phyloP scores from a whole-genome alignment of 2,888 invertebrate genomes.

The Buathra laborator region DNA sequence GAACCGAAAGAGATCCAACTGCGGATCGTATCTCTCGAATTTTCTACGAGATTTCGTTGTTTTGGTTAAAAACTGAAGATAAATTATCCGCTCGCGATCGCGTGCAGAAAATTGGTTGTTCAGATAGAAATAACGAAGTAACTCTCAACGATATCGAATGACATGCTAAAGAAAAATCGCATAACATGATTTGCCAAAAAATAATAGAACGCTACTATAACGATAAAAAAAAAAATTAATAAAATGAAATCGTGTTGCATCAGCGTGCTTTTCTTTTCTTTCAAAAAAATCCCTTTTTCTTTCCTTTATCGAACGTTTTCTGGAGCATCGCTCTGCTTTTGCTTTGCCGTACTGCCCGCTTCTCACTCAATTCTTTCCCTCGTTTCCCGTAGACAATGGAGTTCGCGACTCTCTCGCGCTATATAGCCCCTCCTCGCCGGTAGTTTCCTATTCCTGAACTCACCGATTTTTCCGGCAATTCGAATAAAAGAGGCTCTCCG shows the following conservation, averaged over 20 bases:
- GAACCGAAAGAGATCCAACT: no score
- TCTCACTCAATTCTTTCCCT: conserved; percentile 28
- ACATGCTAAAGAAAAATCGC: background rate
- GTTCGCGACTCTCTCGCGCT: conserved; percentile 35
- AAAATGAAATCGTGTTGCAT: background rate
- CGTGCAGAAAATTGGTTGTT: no score
- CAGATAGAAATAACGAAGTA: background rate
- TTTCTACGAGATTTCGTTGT: no score
- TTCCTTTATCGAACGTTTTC: conserved; percentile 8
- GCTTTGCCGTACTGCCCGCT: background rate
- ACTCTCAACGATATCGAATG: background rate
- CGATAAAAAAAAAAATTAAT: background rate
- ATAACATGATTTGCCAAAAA: no score
- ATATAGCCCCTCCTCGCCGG: background rate
- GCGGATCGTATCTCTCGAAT: no score
- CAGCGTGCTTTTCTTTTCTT: background rate
- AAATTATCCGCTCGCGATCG: no score
- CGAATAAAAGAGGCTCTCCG: conserved; percentile 52
- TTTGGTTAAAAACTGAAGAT: no score
- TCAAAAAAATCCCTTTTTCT: background rate
- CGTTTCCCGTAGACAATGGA: conserved; percentile 36
- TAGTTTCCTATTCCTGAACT: background rate
- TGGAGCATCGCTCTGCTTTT: background rate
- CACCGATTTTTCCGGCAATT: conserved; percentile 48
- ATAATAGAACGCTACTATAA: background rate